Percentiles rank a stretch among this genome's conserved stretches.
Conservation (phyloP, 2,888 invertebrate species). For the Cataglyphis rosenhaueri region DNA sequence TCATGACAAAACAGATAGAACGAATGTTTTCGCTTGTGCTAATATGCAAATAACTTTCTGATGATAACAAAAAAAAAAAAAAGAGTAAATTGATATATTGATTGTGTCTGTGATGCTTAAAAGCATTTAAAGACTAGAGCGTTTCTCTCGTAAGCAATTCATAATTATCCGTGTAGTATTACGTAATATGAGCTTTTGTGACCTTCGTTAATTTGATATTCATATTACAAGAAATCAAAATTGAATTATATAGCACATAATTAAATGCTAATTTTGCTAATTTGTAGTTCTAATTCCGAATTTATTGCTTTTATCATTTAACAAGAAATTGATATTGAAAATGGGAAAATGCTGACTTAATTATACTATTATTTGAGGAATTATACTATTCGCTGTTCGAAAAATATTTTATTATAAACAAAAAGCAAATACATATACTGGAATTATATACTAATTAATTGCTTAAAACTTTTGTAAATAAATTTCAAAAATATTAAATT, state of each 20-base stretch:
- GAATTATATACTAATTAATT: background rate
- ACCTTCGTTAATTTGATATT: background rate
- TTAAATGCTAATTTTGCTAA: background rate
- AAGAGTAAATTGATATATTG: background rate
- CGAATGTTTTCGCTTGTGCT: background rate
- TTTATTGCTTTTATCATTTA: background rate
- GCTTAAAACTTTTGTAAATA: background rate
- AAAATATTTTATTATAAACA: background rate
- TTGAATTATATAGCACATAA: background rate
- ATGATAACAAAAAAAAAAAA: background rate
- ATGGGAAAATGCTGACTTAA: background rate
- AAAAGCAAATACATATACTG: background rate
- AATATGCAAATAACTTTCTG: background rate
- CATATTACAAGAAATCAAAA: background rate
- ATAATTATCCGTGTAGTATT: background rate
- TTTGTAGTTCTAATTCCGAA: background rate
- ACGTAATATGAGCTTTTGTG: conserved; percentile 3
- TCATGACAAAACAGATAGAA: background rate
- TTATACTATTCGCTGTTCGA: background rate
- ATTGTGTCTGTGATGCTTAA: background rate
- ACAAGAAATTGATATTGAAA: background rate
- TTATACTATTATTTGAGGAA: background rate
- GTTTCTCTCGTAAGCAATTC: conserved; percentile 4
- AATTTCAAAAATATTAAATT: background rate
- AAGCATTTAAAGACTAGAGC: background rate